Evolutionary conservation across 2,797 vertebrate genomes (phyloP), one percentile per base, ranked within the genome.

Genomic region (Sphaeramia orbicularis): DNA sequence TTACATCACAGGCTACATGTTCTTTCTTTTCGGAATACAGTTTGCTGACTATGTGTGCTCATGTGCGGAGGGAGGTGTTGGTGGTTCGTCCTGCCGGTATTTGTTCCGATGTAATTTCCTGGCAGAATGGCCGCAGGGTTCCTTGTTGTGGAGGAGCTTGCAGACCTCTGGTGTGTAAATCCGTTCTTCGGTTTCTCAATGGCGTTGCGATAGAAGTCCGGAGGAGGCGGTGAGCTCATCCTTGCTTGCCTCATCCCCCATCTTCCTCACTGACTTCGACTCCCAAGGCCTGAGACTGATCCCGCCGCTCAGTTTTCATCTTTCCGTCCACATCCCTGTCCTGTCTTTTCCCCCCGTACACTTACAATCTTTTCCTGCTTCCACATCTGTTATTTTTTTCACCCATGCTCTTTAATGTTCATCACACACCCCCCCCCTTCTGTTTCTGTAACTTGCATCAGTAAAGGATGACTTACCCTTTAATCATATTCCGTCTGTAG

Each of bases 91-190:
- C 48, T 78, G 79, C 71, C 55, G 68, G 56, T 70, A 53, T 76
- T 84, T 78, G 52, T 58, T 67, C 61, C 82, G 68, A 77, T 66
- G 56, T 59, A n/a, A 69, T 62, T 80, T 88, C 65, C 73, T 79
- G 79, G 82, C 64, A 83, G 66, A 41, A 74, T 50, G 59, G 63
- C 65, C 16, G n/a, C 7, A 4, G 69, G 76, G 69, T 53, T 81
- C 44, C 50, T 71, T 67, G 68, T 82, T 74, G 57, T 58, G 67
- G 71, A 74, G 71, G 67, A 71, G 37, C 52, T 62, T 30, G 55
- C 4, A 10, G 71, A 58, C 53, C 64, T 82, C 71, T 84, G 74
- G 73, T 78, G 74, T 81, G 72, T 79, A 71, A 67, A 73, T 63
- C 38, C 5, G 8, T 58, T 56, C 56, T 69, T 57, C 2, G 58